Percentiles rank a stretch among this genome's conserved stretches.
These are phyloP conservation scores for Pteria penguin DNA, from an alignment of 2,888 invertebrate species.

Conservation along the genomic window DNA sequence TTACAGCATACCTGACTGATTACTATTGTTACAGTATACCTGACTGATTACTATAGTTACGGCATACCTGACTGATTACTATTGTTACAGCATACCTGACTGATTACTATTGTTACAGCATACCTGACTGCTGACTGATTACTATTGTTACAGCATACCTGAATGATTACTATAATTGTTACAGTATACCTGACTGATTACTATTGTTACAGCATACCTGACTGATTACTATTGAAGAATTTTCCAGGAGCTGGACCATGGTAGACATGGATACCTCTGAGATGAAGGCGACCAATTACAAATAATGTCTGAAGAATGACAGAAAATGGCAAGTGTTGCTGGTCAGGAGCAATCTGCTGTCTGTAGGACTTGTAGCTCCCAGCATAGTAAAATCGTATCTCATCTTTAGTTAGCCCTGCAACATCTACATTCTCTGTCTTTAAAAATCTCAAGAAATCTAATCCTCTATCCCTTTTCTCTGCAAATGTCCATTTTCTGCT, in stretches of 20 bases:
- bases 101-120: too few relatives aligned
- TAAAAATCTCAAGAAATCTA: constrained; percentile 51
- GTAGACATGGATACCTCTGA: constrained; percentile 7
- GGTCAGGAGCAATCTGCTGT: constrained; percentile 46
- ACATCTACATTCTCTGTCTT: constrained; percentile 50
- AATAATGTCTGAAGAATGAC: constrained; percentile 24
- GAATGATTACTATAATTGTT: background rate
- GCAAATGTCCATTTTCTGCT: constrained; percentile 11
- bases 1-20: too few relatives aligned
- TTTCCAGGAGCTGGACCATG: constrained; percentile 12
- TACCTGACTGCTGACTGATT: background rate
- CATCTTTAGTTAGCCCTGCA: constrained; percentile 39
- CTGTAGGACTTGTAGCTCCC: constrained; percentile 48
- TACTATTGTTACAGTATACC: too few relatives aligned
- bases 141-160: too few relatives aligned
- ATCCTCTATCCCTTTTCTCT: constrained; percentile 33
- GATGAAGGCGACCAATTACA: constrained; percentile 21
- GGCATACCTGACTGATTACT: too few relatives aligned
- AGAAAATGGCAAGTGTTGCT: constrained; percentile 14
- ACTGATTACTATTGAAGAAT: constrained; percentile 15
- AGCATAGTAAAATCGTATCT: constrained; percentile 45
- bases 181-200: too few relatives aligned
- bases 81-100: too few relatives aligned
- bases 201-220: background rate
- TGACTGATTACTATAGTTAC: too few relatives aligned